A percentile compares a stretch with the other conserved stretches of the same genome.
Evolutionary conservation across 2,113 vertebrate species (phyloP).

Genomic region (Caranx ignobilis): DNA sequence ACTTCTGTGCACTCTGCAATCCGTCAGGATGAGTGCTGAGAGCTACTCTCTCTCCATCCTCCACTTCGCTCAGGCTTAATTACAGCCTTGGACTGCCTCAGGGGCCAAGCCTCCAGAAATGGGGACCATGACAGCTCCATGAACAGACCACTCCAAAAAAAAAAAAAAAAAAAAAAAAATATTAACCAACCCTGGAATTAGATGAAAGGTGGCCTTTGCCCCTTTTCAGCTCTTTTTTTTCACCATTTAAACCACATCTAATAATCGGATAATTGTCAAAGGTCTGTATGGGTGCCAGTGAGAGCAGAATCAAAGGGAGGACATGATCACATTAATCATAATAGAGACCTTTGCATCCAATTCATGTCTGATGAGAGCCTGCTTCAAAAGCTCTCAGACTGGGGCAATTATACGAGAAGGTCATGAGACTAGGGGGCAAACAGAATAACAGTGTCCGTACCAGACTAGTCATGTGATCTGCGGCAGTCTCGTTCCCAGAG

Average conservation of each 20-base stretch:
- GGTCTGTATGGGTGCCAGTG: slow-evolving; percentile 34
- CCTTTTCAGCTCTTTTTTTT: slow-evolving; percentile 49
- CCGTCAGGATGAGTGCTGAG: slow-evolving; percentile 68
- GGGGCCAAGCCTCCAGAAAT: slow-evolving; percentile 68
- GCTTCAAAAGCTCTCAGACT: slow-evolving; percentile 46
- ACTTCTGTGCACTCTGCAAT: slow-evolving; percentile 71
- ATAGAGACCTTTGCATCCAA: slow-evolving; percentile 43
- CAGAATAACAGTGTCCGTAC: slow-evolving; percentile 50
- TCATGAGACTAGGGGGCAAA: slow-evolving; percentile 53
- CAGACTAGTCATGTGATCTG: slow-evolving; percentile 68
- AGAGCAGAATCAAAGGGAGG: slow-evolving; percentile 62
- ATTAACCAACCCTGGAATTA: slow-evolving; percentile 62
- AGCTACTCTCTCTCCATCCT: slow-evolving; percentile 61
- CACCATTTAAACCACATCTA: slow-evolving; percentile 51
- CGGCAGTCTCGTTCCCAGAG: slow-evolving; percentile 51
- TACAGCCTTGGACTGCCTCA: slow-evolving; percentile 65
- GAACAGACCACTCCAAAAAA: slow-evolving; percentile 59
- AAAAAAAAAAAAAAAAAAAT: slow-evolving; percentile 60
- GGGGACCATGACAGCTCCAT: slow-evolving; percentile 61
- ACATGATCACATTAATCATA: slow-evolving; percentile 63
- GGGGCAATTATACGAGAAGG: slow-evolving; percentile 51
- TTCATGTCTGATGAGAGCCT: slow-evolving; percentile 40
- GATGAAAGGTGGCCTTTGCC: slow-evolving; percentile 71
- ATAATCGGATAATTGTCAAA: slow-evolving; percentile 58
- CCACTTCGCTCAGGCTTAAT: slow-evolving; percentile 71